Conservation (phyloP, 2,113 vertebrate species). For the Sphyrna mokarran region DNA sequence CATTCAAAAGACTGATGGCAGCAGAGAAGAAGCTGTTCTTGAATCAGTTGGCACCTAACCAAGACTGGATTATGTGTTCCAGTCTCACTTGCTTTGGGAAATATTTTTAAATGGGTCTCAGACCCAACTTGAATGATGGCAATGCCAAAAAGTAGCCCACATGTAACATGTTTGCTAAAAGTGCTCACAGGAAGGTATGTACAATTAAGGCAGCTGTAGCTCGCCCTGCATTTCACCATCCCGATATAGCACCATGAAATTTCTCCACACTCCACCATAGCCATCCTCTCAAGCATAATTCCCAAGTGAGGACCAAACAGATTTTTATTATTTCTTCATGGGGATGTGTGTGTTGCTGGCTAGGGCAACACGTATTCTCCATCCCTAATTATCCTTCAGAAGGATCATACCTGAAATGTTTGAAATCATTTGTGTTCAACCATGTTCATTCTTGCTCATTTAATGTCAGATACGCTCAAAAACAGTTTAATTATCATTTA, state of each 20-base stretch:
- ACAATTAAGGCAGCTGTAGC: neutral
- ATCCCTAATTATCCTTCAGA: neutral
- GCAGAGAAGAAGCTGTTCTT: too few relatives aligned
- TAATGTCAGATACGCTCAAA: too few relatives aligned
- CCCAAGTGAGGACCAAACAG: neutral
- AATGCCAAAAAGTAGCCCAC: neutral
- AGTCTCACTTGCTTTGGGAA: neutral
- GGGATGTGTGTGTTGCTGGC: neutral
- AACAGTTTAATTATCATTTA: too few relatives aligned
- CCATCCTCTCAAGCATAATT: neutral
- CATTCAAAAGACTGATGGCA: too few relatives aligned
- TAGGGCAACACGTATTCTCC: neutral
- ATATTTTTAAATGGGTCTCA: neutral
- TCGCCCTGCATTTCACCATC: neutral
- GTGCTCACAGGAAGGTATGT: neutral
- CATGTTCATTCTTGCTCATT: too few relatives aligned
- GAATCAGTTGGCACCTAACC: too few relatives aligned
- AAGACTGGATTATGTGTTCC: neutral
- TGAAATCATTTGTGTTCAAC: too few relatives aligned
- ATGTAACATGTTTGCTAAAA: neutral
- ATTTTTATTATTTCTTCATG: neutral
- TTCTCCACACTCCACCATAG: neutral
- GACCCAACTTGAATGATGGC: neutral
- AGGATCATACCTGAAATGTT: neutral
- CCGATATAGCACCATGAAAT: neutral